These are phyloP conservation scores for Tridacna crocea DNA, from an alignment of 2,888 invertebrate species.

Conservation along the genomic window DNA sequence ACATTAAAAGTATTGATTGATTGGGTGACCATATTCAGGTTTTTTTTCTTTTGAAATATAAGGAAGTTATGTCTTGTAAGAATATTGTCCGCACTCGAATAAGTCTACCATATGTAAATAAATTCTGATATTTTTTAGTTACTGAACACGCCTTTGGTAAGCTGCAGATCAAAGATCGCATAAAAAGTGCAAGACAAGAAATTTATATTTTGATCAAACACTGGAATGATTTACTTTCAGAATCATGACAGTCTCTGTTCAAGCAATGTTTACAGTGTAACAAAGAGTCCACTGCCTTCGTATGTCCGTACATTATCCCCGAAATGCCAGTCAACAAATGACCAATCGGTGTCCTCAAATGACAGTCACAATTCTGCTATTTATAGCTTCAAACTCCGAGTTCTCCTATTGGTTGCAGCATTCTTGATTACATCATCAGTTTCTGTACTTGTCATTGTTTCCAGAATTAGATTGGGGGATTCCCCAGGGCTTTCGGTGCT, in stretches of 20 bases:
- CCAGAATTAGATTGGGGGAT: not conserved
- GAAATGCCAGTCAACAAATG: conserved; percentile 8
- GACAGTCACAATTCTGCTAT: not conserved
- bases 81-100: too few species aligned
- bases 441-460: not conserved
- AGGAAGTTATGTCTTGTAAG: too few species aligned
- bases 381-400: not conserved
- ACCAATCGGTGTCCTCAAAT: not conserved
- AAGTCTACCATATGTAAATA: too few species aligned
- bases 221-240: not conserved
- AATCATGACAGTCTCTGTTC: not conserved
- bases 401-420: not conserved
- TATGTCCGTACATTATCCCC: conserved; percentile 8
- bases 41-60: too few species aligned
- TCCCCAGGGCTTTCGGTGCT: too few species aligned
- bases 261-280: not conserved
- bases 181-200: too few species aligned
- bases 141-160: too few species aligned
- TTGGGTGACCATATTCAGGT: too few species aligned
- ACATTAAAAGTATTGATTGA: too few species aligned
- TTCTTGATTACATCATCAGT: conserved; percentile 8
- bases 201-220: too few species aligned
- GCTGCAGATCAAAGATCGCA: too few species aligned
- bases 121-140: too few species aligned
- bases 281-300: not conserved